These are phyloP conservation scores for Mandrillus leucophaeus DNA, from an alignment of 2,113 vertebrate genomes.

Conservation along the genomic window DNA sequence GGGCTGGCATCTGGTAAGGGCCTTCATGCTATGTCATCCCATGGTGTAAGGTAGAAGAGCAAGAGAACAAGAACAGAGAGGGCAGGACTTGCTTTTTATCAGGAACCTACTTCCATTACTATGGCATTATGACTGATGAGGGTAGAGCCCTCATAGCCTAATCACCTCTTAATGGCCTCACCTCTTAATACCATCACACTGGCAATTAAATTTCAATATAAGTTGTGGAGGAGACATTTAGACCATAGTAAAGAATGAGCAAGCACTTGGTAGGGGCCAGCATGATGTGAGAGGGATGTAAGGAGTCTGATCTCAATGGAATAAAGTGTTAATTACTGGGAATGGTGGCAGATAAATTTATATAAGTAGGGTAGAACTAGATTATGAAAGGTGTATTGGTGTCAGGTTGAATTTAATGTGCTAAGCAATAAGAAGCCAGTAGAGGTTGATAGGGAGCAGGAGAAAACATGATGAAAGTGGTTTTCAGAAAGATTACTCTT, in stretches of 20 bases:
- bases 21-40: background rate
- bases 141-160: background rate
- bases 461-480: background rate
- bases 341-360: constrained; percentile 39
- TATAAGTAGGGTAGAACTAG: background rate
- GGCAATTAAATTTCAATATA: background rate
- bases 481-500: constrained; percentile 13
- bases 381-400: constrained; percentile 26
- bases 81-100: background rate
- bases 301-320: constrained; percentile 15
- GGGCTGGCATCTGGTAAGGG: background rate
- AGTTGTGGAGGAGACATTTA: background rate
- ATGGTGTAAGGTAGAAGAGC: background rate
- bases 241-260: background rate
- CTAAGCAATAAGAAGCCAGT: background rate
- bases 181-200: background rate
- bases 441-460: background rate
- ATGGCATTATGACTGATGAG: background rate
- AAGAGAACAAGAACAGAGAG: background rate
- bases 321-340: constrained; percentile 35
- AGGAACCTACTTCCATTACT: background rate
- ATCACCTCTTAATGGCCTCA: background rate
- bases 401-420: constrained; percentile 23
- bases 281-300: background rate
- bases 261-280: background rate